Evolutionary conservation across 2,888 invertebrate genomes (phyloP), one percentile per base, ranked within the genome.

Genomic region (Bimastos eiseni): DNA sequence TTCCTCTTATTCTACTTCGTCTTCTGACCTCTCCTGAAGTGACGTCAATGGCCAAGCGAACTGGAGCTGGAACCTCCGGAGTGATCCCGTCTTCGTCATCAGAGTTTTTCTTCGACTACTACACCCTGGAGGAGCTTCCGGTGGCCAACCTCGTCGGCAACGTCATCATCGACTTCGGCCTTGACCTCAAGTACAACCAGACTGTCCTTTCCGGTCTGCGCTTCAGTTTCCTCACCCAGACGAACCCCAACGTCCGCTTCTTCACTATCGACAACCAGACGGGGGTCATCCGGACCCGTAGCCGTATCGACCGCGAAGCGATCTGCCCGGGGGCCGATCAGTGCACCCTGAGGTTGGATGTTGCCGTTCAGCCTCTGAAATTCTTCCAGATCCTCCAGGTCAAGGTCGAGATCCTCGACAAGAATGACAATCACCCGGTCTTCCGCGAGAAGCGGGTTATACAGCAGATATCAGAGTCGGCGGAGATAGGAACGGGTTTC

Each of bases 351-450:
- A 88, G 88, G 37, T 44, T 92, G 11, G 92, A 92, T 88, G 91
- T 92, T 17, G 92, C 91, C 15, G 89, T 92, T 21, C 91, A 92
- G 33, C 92, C 92, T 13, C 41, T 90, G 55, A 37, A 88, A 90
- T 91, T 89, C 90, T 91, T 92, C 89, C 90, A 90, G 84, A 90
- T 92, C 24, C 88, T 92, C 70, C 92, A 92, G 55, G 91, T 92
- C 15, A 89, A 37, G 41, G 90, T 92, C 33, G 91, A 91, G 55
- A 90, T 92, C 21, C n/a, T 49, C 15, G 92, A 92, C 83, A 90
- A 91, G 88, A 92, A 92, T 86, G 92, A 92, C 89, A 92, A 92
- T 89, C 44, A 83, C 41, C 92, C 92, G 13, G 36, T 89, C 33
- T 92, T 92, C 90, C 91, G 91, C 5, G 91, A 90, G 33, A 34